Evolutionary conservation across 2,797 vertebrate genomes (phyloP).

Genomic region (Artibeus lituratus): DNA sequence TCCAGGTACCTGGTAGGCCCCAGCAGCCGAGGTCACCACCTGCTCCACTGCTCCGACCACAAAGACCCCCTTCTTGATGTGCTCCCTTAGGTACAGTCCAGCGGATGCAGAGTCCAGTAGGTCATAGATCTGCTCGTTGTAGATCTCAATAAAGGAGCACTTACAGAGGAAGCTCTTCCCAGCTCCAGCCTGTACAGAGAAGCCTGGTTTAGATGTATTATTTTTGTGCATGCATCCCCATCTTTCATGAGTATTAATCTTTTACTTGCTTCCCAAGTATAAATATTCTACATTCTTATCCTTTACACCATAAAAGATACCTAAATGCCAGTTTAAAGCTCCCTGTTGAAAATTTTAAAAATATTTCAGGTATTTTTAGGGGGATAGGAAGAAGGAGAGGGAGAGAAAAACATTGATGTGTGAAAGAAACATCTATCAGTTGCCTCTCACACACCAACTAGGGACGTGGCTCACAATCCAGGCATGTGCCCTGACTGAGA

Average conservation of each 20-base stretch:
- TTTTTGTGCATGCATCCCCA: background rate
- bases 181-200: constrained; percentile 84
- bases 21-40: constrained; percentile 92
- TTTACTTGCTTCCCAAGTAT: background rate
- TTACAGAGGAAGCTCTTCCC: constrained; percentile 97
- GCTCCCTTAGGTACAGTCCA: constrained; percentile 93
- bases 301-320: background rate
- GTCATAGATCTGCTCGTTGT: constrained; percentile 98
- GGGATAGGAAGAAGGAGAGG: no score
- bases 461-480: no score
- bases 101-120: constrained; percentile 94
- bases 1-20: constrained; percentile 92
- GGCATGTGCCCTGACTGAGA: no score
- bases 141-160: constrained; percentile 98
- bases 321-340: background rate
- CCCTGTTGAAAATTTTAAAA: background rate
- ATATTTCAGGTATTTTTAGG: no score
- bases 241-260: background rate
- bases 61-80: constrained; percentile 97
- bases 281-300: background rate
- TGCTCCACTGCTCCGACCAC: constrained; percentile 96
- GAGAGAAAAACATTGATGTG: no score
- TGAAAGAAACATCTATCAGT: no score
- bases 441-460: no score
- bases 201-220: constrained; percentile 12